Evolutionary conservation across 2,113 vertebrate genomes (phyloP), one percentile per base, ranked within the genome.

Genomic region (Labeo rohita): DNA sequence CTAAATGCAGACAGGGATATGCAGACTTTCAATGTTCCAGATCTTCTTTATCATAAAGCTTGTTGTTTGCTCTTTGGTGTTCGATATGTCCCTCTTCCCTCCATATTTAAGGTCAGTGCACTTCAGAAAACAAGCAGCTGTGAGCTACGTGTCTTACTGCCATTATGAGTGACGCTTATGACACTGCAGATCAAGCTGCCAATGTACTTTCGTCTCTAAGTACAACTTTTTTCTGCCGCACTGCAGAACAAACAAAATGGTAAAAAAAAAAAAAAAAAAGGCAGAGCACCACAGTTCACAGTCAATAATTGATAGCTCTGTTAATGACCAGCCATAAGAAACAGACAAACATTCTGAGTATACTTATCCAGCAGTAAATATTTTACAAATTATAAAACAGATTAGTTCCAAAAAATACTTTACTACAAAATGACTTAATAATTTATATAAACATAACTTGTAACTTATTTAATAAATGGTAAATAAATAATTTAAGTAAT

Each of bases 231-330:
- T 65, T 86, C 83, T 88, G 49, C 39, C 11, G 66, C 49, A 50
- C 47, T 15, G 68, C 12, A 84, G 23, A 68, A 72, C 77, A 86
- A 89, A 89, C 63, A 83, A 21, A 59, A 52, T 10, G 28, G 39
- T 72, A 23, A 85, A 85, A 83, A n/a, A n/a, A n/a, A n/a, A n/a
- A n/a, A n/a, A n/a, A n/a, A n/a, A n/a, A 66, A 83, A 34, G 34
- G 45, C 34, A 34, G 72, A 72, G 13, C 43, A 9, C n/a, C 1
- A 39, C 47, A 81, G 13, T n/a, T 28, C 80, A 76, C 39, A 50
- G 88, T 82, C 80, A 84, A 85, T 84, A 56, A 86, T 52, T 85
- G 66, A 80, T 63, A 21, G 54, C 39, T 47, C 36, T 78, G 82
- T 79, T 84, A 79, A 84, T 84, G 52, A 68, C 73, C 34, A 59